Percentiles rank a stretch among this genome's conserved stretches.
Conservation (phyloP, 2,113 vertebrate species). For the Tachysurus vachellii region DNA sequence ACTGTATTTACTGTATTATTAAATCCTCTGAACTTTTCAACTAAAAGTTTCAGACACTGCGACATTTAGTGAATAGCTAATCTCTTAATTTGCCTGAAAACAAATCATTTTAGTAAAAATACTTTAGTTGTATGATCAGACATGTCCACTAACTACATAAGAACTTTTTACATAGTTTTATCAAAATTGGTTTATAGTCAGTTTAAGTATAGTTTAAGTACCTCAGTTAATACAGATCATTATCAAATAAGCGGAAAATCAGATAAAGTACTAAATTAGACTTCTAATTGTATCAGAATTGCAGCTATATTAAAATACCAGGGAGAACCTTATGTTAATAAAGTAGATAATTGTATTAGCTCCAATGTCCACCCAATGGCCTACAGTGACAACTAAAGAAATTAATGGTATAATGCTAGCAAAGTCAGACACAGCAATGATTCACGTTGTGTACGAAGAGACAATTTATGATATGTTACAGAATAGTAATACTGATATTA, state of each 20-base stretch:
- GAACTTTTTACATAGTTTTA: neutral
- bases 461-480: neutral
- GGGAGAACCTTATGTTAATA: slow-evolving; percentile 1
- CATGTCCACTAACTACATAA: neutral
- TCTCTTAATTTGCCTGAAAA: too few relatives aligned
- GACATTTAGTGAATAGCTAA: neutral
- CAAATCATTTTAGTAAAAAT: neutral
- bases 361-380: neutral
- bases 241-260: neutral
- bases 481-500: neutral
- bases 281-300: neutral
- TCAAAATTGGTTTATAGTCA: neutral
- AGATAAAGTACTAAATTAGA: neutral
- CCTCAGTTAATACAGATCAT: neutral
- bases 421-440: neutral
- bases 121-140: neutral
- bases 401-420: neutral
- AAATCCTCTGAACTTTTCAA: neutral
- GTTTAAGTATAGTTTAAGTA: neutral
- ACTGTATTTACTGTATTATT: neutral
- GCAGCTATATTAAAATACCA: slow-evolving; percentile 1
- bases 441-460: neutral
- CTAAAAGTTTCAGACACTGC: too few relatives aligned
- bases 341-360: neutral
- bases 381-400: neutral